These are phyloP conservation scores for Boleophthalmus pectinirostris DNA, from an alignment of 2,113 vertebrate species.

Conservation along the genomic window DNA sequence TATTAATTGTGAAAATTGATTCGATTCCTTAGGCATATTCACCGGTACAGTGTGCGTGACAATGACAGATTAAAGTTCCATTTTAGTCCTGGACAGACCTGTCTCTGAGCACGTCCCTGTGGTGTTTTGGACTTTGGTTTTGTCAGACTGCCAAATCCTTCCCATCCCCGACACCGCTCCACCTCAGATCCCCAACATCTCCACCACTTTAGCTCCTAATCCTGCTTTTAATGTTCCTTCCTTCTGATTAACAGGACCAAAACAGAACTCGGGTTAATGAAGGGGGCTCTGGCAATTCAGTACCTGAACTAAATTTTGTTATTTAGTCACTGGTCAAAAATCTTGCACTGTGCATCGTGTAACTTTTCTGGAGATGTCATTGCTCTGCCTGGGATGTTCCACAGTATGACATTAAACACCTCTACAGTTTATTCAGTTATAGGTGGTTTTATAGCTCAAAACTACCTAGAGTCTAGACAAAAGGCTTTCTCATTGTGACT, in stretches of 20 bases:
- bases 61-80: conserved; percentile 24
- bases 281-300: conserved; percentile 42
- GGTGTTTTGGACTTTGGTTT: conserved; percentile 11
- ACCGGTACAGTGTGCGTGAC: background rate
- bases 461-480: too few relatives aligned
- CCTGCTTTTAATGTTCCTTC: conserved; percentile 32
- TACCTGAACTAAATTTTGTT: conserved; percentile 20
- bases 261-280: conserved; percentile 34
- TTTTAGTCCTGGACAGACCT: conserved; percentile 16
- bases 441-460: too few relatives aligned
- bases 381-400: too few relatives aligned
- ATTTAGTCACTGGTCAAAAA: background rate
- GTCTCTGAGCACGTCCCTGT: conserved; percentile 12
- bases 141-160: conserved; percentile 46
- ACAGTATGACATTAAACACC: too few relatives aligned
- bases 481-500: too few relatives aligned
- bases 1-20: too few relatives aligned
- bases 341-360: too few relatives aligned
- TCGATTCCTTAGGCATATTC: background rate
- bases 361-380: too few relatives aligned
- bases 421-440: too few relatives aligned
- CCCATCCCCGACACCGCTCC: conserved; percentile 29
- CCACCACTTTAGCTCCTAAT: conserved; percentile 25
- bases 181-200: background rate
- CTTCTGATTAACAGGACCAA: conserved; percentile 16